phyloP scores from a whole-genome alignment of 92 coral and sea anemone genomes.

The Meandrina meandrites region DNA sequence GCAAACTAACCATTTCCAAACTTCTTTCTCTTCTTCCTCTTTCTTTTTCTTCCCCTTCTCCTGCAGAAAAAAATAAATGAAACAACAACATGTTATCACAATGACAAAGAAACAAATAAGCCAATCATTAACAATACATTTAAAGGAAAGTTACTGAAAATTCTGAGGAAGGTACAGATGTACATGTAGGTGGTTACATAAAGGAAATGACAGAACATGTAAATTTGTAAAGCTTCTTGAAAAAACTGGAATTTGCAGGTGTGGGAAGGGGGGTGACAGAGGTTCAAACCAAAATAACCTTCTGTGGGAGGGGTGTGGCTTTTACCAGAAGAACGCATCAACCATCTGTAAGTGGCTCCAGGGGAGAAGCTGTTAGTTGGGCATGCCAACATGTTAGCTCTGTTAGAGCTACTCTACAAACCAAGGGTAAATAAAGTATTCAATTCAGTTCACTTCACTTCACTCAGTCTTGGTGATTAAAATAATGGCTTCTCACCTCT shows the following conservation, averaged over 20 bases:
- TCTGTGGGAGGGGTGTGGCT: not conserved
- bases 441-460: no score
- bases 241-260: not conserved
- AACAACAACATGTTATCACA: not conserved
- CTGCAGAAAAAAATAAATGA: not conserved
- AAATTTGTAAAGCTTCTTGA: no score
- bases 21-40: slow-evolving; percentile 79
- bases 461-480: not conserved
- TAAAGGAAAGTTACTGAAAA: no score
- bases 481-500: not conserved
- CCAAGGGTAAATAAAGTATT: no score
- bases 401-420: no score
- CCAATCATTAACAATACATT: not conserved
- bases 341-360: not conserved
- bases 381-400: no score
- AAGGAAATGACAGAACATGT: no score
- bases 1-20: slow-evolving; percentile 91
- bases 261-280: not conserved
- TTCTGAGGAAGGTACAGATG: no score
- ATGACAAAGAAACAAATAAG: not conserved
- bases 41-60: slow-evolving; percentile 83
- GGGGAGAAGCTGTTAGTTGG: no score
- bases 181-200: not conserved
- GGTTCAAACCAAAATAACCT: not conserved
- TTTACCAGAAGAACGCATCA: not conserved